Evolutionary conservation across 2,797 vertebrate genomes (phyloP).

Genomic region (Amblyopsis hoosieri): DNA sequence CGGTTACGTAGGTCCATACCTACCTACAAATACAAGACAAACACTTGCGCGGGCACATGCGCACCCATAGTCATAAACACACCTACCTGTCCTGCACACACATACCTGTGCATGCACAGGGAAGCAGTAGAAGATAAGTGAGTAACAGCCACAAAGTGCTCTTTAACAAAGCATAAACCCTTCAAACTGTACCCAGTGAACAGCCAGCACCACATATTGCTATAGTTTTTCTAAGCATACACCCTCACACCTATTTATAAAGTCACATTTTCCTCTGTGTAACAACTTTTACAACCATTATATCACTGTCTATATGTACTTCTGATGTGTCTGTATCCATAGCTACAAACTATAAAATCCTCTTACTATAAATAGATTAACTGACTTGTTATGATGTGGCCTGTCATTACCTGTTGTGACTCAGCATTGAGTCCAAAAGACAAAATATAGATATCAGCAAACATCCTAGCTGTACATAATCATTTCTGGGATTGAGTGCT

Average conservation of each 20-base stretch:
- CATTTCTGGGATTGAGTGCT: neutral
- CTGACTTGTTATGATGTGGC: slow-evolving; percentile 10
- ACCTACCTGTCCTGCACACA: slow-evolving; percentile 19
- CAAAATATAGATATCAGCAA: neutral
- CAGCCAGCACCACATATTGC: too few species aligned
- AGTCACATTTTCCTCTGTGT: slow-evolving; percentile 34
- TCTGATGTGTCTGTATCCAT: slow-evolving; percentile 46
- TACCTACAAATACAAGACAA: slow-evolving; percentile 8
- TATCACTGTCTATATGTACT: slow-evolving; percentile 43
- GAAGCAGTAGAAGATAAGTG: neutral
- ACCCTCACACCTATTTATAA: slow-evolving; percentile 9
- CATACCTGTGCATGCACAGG: slow-evolving; percentile 16
- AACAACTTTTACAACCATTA: slow-evolving; percentile 10
- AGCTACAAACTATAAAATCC: slow-evolving; percentile 24
- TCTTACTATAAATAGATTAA: slow-evolving; percentile 20
- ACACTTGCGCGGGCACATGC: slow-evolving; percentile 9
- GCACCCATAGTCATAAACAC: slow-evolving; percentile 15
- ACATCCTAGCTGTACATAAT: neutral
- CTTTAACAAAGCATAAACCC: neutral
- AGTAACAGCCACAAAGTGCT: neutral
- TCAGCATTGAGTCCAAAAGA: neutral
- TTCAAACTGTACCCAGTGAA: neutral
- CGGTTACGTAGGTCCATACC: slow-evolving; percentile 9
- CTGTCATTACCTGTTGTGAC: slow-evolving; percentile 20
- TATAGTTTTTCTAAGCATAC: neutral